Evolutionary conservation across 2,888 invertebrate genomes (phyloP).

Genomic region (Beris chalybata): DNA sequence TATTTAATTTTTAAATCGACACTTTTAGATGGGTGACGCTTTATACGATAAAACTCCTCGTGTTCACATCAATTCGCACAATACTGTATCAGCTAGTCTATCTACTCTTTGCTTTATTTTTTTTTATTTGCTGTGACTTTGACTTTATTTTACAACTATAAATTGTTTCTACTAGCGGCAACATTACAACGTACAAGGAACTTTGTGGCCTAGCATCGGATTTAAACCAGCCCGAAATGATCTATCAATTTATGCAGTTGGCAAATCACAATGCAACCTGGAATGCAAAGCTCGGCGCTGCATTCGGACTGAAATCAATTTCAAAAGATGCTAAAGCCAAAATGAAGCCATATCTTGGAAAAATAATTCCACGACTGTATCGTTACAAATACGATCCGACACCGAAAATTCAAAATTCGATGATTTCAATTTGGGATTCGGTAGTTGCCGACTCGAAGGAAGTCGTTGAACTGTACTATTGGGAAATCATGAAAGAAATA

Average conservation of each 20-base stretch:
- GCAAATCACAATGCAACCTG: slow-evolving; percentile 93
- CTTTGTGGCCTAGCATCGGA: slow-evolving; percentile 91
- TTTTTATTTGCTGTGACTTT: not conserved
- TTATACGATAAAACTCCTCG: too few relatives aligned
- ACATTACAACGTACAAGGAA: slow-evolving; percentile 91
- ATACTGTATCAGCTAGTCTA: too few relatives aligned
- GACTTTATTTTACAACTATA: not conserved
- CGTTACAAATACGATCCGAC: slow-evolving; percentile 88
- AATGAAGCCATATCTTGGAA: slow-evolving; percentile 77
- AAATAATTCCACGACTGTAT: slow-evolving; percentile 85
- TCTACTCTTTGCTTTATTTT: not conserved
- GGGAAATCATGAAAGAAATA: slow-evolving; percentile 69
- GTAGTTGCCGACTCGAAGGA: slow-evolving; percentile 84
- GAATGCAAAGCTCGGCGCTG: slow-evolving; percentile 90
- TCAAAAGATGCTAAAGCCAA: slow-evolving; percentile 82
- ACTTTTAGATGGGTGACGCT: too few relatives aligned
- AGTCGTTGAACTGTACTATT: slow-evolving; percentile 63
- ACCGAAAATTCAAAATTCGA: slow-evolving; percentile 87
- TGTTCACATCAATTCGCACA: too few relatives aligned
- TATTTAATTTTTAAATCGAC: too few relatives aligned
- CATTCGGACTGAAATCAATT: slow-evolving; percentile 88
- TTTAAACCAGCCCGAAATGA: slow-evolving; percentile 90
- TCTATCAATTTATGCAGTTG: slow-evolving; percentile 94
- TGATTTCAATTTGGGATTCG: slow-evolving; percentile 92
- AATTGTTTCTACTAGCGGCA: slow-evolving; percentile 64